phyloP scores from a whole-genome alignment of 2,797 vertebrate genomes.

The Lates japonicus region DNA sequence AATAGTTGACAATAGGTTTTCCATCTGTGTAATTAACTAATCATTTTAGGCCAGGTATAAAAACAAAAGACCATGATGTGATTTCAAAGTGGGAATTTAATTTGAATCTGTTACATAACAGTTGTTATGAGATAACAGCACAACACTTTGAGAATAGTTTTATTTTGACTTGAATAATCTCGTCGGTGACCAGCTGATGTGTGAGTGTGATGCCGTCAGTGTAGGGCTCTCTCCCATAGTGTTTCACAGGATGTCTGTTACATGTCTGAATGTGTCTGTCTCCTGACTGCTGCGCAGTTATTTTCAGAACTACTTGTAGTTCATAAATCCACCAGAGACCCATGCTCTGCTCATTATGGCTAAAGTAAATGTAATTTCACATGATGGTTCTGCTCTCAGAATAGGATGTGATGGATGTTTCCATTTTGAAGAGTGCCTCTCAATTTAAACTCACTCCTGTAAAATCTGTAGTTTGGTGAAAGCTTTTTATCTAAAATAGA shows the following conservation, averaged over 20 bases:
- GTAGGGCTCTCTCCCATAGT: background rate
- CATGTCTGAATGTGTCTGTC: background rate
- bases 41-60: background rate
- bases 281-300: constrained; percentile 9
- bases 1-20: background rate
- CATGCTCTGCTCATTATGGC: constrained; percentile 33
- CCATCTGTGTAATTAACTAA: background rate
- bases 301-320: constrained; percentile 43
- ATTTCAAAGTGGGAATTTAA: background rate
- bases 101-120: background rate
- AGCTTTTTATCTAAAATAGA: constrained; percentile 21
- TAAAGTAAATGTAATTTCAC: constrained; percentile 44
- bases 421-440: constrained; percentile 36
- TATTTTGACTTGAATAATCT: background rate
- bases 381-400: constrained; percentile 16
- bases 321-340: constrained; percentile 14
- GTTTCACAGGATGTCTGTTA: constrained; percentile 11
- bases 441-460: constrained; percentile 30
- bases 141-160: background rate
- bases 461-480: constrained; percentile 19
- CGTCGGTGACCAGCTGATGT: background rate
- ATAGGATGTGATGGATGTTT: constrained; percentile 20
- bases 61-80: background rate
- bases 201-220: background rate
- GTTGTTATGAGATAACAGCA: background rate